These are phyloP conservation scores for Argentina silus DNA, from an alignment of 2,797 vertebrate species.

Conservation along the genomic window DNA sequence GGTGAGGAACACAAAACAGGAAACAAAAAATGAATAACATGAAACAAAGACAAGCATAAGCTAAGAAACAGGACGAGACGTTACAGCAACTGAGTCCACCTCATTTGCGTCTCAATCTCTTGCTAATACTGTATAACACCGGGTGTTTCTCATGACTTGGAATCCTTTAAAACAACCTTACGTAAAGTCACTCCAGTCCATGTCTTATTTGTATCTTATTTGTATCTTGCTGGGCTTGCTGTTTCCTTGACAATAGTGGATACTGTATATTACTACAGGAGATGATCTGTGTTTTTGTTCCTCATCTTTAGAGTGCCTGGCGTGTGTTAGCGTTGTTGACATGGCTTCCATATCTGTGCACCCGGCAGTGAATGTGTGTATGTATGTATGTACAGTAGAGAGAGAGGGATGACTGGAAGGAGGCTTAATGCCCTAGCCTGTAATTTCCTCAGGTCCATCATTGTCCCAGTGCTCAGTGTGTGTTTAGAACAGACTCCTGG, in stretches of 20 bases:
- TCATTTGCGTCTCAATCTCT: constrained; percentile 27
- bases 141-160: constrained; percentile 52
- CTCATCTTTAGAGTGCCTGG: too few species aligned
- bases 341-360: constrained; percentile 7
- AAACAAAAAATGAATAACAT: too few species aligned
- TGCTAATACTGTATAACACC: constrained; percentile 6
- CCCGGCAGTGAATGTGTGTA: too few species aligned
- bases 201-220: constrained; percentile 1
- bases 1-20: too few species aligned
- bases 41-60: too few species aligned
- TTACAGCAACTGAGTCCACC: constrained; percentile 44
- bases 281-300: not conserved
- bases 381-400: not conserved
- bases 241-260: not conserved
- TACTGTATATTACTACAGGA: too few species aligned
- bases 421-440: constrained; percentile 35
- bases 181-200: constrained; percentile 35
- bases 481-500: constrained; percentile 62
- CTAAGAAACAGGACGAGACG: too few species aligned
- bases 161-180: constrained; percentile 29
- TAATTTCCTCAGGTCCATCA: constrained; percentile 67
- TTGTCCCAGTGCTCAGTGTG: constrained; percentile 35
- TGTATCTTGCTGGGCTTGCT: not conserved
- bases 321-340: not conserved
- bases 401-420: constrained; percentile 27